Base-by-base conservation (phyloP, 2,888 invertebrate species). In the Lasioglossum oenotherae region DNA sequence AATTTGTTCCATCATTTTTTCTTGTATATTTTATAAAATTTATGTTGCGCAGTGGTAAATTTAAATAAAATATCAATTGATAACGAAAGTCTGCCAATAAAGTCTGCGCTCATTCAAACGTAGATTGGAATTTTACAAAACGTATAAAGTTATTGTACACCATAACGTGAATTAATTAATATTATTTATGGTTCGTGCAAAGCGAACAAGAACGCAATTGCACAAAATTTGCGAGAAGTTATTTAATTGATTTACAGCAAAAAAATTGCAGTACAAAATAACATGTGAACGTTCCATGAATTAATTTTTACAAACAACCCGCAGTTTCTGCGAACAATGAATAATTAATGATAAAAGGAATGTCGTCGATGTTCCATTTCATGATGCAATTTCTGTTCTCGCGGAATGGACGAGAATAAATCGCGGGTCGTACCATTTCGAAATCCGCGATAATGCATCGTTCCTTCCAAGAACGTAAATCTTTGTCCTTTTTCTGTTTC, bases 391-490 rank as follows among this genome's bases (percentile, higher is more conserved):
- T 74, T 75, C 46, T n/a, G 12, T 67, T 84, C 31, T 8, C 16
- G 73, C 38, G 57, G 67, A 57, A n/a, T 38, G 57, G 27, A 35
- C 73, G 31, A 57, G 84, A 77, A 77, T 77, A 84, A 85, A 85
- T 85, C 67, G 73, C 27, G 23, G 41, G 53, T 49, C 41, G 49
- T 81, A 71, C 80, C 44, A 49, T 73, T 77, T 77, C 53, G 76
- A 81, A 86, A 80, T 78, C 78, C 77, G 75, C 44, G 75, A 76
- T 79, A 86, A 77, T 77, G 72, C 72, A 78, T 78, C 67, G 49
- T 69, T 31, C 57, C 31, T 44, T 80, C 69, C 41, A 27, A 46
- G 81, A 67, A 79, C 83, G 75, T 71, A 69, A 78, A 77, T 82
- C 80, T 67, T 78, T 27, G 53, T 38, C 6, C 71, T 78, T 57